Conservation (phyloP, 2,113 vertebrate genomes). For the Boulengeromyrus knoepffleri region DNA sequence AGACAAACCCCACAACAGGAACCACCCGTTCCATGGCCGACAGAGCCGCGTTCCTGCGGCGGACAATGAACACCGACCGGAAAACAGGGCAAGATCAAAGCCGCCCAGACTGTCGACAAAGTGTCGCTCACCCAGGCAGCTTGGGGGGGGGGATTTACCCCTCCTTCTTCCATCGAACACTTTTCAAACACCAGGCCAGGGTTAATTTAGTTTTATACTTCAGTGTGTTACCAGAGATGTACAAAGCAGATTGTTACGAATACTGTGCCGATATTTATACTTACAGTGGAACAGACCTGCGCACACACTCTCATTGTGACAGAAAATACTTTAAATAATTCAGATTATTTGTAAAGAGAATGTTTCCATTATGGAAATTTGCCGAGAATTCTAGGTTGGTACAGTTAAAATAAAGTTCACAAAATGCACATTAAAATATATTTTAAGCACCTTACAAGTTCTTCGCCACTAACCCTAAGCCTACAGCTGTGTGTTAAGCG, state of each 20-base stretch:
- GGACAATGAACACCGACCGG: constrained; percentile 50
- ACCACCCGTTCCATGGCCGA: constrained; percentile 49
- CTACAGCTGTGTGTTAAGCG: neutral
- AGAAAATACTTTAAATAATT: neutral
- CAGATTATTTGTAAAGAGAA: neutral
- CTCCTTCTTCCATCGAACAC: neutral
- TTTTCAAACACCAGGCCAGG: neutral
- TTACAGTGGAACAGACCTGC: neutral
- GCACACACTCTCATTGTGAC: neutral
- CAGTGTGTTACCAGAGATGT: neutral
- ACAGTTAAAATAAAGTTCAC: neutral
- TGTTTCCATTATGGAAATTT: neutral
- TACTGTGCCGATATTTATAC: neutral
- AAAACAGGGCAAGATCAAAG: constrained; percentile 28
- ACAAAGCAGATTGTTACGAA: neutral
- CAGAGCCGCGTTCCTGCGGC: constrained; percentile 51
- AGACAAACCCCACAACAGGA: constrained; percentile 44
- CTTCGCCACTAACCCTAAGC: neutral
- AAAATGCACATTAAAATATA: neutral
- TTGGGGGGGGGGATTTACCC: neutral
- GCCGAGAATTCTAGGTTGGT: neutral
- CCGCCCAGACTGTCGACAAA: neutral
- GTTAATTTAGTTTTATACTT: neutral
- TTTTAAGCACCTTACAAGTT: neutral
- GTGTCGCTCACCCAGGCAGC: neutral